Evolutionary conservation across 1,140 invertebrate genomes (phyloP).

Genomic region (Musca domestica): DNA sequence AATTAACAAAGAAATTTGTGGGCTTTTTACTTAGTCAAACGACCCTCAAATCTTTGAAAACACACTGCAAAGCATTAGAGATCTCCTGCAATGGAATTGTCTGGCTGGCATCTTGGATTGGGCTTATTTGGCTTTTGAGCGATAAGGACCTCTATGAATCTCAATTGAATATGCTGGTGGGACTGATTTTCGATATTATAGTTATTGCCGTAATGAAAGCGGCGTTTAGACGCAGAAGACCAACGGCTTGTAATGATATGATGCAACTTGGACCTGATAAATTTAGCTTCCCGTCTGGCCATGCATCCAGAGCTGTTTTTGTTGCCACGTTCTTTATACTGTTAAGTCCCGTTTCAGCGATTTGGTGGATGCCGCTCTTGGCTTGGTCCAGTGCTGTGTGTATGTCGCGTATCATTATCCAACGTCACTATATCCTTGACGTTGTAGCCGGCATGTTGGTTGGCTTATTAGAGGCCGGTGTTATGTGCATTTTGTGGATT

Average conservation of each 20-base stretch:
- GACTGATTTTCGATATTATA: slow-evolving; percentile 83
- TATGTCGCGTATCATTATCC: slow-evolving; percentile 68
- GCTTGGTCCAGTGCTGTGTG: slow-evolving; percentile 75
- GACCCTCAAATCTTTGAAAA: slow-evolving; percentile 60
- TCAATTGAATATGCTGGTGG: slow-evolving; percentile 81
- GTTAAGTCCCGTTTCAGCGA: slow-evolving; percentile 61
- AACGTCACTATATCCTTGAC: slow-evolving; percentile 86
- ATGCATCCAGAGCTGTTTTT: slow-evolving; percentile 82
- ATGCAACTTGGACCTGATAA: slow-evolving; percentile 71
- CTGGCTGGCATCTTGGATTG: slow-evolving; percentile 74
- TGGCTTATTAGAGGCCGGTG: slow-evolving; percentile 71
- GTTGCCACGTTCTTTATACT: slow-evolving; percentile 70
- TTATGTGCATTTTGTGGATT: slow-evolving; percentile 70
- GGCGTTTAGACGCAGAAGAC: slow-evolving; percentile 71
- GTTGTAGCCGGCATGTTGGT: slow-evolving; percentile 72
- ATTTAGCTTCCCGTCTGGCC: slow-evolving; percentile 95
- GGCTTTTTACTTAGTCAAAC: slow-evolving; percentile 59
- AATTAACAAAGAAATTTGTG: slow-evolving; percentile 65
- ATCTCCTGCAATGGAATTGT: slow-evolving; percentile 86
- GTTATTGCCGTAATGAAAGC: slow-evolving; percentile 81
- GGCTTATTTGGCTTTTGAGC: slow-evolving; percentile 64
- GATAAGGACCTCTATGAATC: slow-evolving; percentile 72
- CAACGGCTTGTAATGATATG: slow-evolving; percentile 67
- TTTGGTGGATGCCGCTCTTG: slow-evolving; percentile 64
- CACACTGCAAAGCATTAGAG: slow-evolving; percentile 68